Conservation (phyloP, 2,113 vertebrate genomes). For the Bungarus multicinctus region DNA sequence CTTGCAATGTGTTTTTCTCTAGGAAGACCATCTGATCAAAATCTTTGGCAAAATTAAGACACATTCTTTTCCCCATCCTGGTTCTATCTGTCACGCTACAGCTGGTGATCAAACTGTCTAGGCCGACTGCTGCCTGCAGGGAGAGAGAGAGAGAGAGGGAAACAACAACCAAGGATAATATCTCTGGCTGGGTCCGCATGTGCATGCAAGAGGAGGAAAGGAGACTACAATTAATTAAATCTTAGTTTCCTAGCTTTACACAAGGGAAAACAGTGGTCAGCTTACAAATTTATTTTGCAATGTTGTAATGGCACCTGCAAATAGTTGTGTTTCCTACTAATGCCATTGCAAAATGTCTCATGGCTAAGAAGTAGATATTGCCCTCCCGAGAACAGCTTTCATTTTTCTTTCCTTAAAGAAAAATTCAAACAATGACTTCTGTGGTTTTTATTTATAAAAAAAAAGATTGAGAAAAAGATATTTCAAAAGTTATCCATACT, state of each 20-base stretch:
- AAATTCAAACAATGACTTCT: neutral
- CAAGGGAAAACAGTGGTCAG: neutral
- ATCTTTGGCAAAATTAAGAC: neutral
- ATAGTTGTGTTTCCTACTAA: neutral
- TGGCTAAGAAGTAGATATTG: neutral
- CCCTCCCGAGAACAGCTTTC: neutral
- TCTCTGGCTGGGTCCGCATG: neutral
- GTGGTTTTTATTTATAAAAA: neutral
- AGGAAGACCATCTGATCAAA: neutral
- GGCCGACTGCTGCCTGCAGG: neutral
- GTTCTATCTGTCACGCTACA: neutral
- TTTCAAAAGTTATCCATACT: neutral
- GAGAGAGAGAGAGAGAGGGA: neutral
- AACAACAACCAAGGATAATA: neutral
- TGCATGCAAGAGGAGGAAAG: neutral
- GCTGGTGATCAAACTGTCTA: neutral
- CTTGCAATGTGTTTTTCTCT: slow-evolving; percentile 12
- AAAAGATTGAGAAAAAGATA: neutral
- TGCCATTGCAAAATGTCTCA: neutral
- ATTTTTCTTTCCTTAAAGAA: neutral
- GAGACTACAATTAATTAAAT: neutral
- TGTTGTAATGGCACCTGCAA: neutral
- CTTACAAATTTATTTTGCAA: neutral
- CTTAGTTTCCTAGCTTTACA: neutral
- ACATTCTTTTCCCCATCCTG: neutral